phyloP scores from a whole-genome alignment of 1,140 invertebrate genomes.

The Drosophila paulistorum region DNA sequence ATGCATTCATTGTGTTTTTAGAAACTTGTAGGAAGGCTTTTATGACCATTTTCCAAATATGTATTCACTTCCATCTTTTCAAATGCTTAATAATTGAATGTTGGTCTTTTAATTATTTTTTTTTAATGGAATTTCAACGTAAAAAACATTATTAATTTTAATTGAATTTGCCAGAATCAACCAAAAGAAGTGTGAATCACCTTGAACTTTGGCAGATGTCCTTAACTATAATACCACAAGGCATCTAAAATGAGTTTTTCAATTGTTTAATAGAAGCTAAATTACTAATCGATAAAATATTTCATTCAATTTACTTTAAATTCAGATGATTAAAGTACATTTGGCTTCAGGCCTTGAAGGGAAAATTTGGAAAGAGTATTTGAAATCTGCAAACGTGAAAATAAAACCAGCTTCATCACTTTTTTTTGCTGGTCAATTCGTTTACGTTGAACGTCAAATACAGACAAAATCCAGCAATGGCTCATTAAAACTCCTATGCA shows the following conservation, averaged over 20 bases:
- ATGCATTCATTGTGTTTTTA: background rate
- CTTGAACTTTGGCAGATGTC: background rate
- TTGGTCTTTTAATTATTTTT: no score
- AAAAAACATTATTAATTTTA: background rate
- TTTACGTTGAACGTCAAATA: background rate
- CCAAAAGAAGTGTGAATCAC: no score
- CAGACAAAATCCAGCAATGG: background rate
- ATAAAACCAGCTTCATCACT: no score
- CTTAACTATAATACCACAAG: no score
- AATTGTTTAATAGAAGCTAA: no score
- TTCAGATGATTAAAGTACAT: no score
- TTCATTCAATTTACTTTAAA: no score
- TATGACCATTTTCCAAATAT: background rate
- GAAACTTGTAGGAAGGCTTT: background rate
- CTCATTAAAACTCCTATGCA: slow-evolving; percentile 23
- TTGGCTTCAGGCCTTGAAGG: no score
- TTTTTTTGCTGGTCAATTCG: background rate
- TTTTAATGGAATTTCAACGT: background rate
- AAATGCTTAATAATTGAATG: slow-evolving; percentile 4
- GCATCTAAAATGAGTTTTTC: no score
- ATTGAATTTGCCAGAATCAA: background rate
- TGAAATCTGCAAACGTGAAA: no score
- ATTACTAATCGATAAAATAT: no score
- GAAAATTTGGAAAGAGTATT: no score
- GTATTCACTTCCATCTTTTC: background rate